Base-by-base conservation (phyloP, 2,888 invertebrate genomes). In the Oscheius myriophilus region DNA sequence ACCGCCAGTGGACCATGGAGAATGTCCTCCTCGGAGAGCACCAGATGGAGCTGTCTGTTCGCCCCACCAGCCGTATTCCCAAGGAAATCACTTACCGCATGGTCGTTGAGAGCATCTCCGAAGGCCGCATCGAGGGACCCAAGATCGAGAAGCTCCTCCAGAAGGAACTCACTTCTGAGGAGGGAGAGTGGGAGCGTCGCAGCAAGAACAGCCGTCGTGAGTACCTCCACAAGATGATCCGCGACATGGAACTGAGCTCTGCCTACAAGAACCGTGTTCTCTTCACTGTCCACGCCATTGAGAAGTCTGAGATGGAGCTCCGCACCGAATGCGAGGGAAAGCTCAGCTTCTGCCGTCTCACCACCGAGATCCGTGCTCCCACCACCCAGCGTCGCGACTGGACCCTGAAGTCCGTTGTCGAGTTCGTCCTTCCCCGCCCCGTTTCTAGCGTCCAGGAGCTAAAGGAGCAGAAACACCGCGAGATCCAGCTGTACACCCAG, bases 21-120 rank as follows among this genome's bases (percentile, higher is more conserved):
- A 71, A 57, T 33, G 55, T 74, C 12, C 41, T 79, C 25, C 59
- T 72, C 57, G 78, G 78, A 39, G 80, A 82, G 55, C 82, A 83
- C 69, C 67, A 78, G 42, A 46, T 83, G 63, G 77, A 76, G 53
- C 54, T 81, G 45, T 52, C 52, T 51, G 68, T 73, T 33, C 68
- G 63, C 33, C 73, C 65, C 67, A 75, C 67, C 18, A 62, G 67
- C 59, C 66, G 58, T 12, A 51, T 45, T 39, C 71, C 66, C 54
- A 71, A 71, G 16, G 62, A 71, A 52, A 59, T 75, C 69, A 62
- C 68, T 12, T 58, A 23, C 41, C 57, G 52, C 58, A 16, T 67
- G 26, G 46, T 43, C 52, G n/a, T 49, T 11, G 58, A 70, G 55
- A 33, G 26, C 23, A 4, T 21, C 39, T 14, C 42, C 12, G 23